phyloP scores from a whole-genome alignment of 2,888 invertebrate genomes.

The Pollenia amentaria region DNA sequence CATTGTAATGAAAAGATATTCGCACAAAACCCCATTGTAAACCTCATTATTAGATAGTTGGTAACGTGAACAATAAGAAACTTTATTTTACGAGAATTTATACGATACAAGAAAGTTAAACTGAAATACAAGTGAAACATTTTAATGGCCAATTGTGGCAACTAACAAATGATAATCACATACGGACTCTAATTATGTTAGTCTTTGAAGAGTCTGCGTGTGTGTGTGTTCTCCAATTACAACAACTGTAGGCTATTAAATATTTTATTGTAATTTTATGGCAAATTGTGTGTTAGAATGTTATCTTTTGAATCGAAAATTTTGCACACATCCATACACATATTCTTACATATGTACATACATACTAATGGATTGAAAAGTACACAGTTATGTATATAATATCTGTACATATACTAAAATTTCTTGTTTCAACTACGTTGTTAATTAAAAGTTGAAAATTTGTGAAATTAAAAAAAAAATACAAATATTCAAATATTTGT shows the following conservation, averaged over 20 bases:
- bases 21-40: slow-evolving; percentile 6
- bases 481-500: slow-evolving; percentile 12
- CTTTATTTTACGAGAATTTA: background rate
- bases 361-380: background rate
- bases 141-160: slow-evolving; percentile 6
- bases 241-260: background rate
- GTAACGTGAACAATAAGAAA: slow-evolving; percentile 15
- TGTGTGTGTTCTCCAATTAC: background rate
- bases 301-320: background rate
- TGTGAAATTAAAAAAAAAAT: background rate
- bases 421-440: slow-evolving; percentile 2
- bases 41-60: slow-evolving; percentile 17
- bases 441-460: slow-evolving; percentile 13
- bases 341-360: background rate
- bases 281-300: background rate
- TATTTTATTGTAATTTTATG: background rate
- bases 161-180: background rate
- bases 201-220: background rate
- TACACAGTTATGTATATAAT: no score
- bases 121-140: slow-evolving; percentile 7
- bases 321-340: background rate
- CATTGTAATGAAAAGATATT: background rate
- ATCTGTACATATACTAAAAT: background rate
- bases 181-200: no score
- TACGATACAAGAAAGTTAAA: slow-evolving; percentile 12